A percentile compares a stretch with the other conserved stretches of the same genome.
phyloP scores from a whole-genome alignment of 2,113 vertebrate genomes.

The Phaethornis superciliosus region DNA sequence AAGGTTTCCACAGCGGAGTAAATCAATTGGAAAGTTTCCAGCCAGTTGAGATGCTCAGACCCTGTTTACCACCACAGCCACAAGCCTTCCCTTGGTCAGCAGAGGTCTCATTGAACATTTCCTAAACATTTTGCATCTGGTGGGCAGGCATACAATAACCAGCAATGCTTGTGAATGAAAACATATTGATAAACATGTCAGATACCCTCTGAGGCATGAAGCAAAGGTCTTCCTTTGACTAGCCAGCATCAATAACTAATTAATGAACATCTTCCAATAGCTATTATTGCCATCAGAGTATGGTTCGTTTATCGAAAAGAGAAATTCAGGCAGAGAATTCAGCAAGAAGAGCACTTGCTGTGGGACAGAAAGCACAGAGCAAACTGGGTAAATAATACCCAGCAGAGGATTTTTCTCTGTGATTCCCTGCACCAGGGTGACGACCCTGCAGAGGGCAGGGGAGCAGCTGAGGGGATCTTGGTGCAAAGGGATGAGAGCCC shows the following conservation, averaged over 20 bases:
- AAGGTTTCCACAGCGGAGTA: neutral
- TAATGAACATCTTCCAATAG: neutral
- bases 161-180: neutral
- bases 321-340: neutral
- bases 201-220: neutral
- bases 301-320: neutral
- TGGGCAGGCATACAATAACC: neutral
- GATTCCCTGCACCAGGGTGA: neutral
- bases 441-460: neutral
- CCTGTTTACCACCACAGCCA: fast-evolving
- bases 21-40: neutral
- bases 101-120: neutral
- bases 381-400: neutral
- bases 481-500: too few relatives aligned
- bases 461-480: neutral
- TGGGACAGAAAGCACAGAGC: neutral
- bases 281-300: neutral
- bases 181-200: neutral
- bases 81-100: neutral
- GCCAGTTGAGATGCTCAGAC: neutral
- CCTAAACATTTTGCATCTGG: neutral
- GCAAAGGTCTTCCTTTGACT: neutral
- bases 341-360: neutral
- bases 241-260: neutral
- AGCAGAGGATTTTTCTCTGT: neutral